Evolutionary conservation across 37 sponge, comb jelly and placozoan species (phyloP).

Genomic region (Diacarnus erythraeanus): DNA sequence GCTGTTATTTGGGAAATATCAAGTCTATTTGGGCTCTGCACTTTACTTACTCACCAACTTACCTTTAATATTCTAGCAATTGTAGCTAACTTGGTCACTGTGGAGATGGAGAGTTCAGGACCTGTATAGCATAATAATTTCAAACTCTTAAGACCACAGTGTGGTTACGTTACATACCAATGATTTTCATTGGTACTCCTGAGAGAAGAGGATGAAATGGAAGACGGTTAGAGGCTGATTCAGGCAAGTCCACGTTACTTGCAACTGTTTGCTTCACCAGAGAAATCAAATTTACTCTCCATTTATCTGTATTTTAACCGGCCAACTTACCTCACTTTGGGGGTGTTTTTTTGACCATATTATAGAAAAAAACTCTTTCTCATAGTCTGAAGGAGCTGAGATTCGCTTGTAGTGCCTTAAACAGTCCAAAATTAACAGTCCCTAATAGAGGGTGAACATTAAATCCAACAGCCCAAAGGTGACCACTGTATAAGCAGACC

Average conservation of each 20-base stretch:
- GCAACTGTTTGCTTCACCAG: neutral
- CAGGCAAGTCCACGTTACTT: constrained; percentile 11
- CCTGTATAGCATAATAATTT: constrained; percentile 10
- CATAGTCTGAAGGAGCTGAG: constrained; percentile 33
- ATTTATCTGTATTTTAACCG: too few relatives aligned
- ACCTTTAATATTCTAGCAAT: constrained; percentile 38
- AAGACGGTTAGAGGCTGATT: constrained; percentile 3
- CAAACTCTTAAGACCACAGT: neutral
- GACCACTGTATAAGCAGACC: too few relatives aligned
- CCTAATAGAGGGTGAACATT: constrained; percentile 2
- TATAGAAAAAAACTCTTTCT: neutral
- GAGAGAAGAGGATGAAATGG: constrained; percentile 54
- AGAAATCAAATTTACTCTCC: too few relatives aligned
- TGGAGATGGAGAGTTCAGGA: constrained; percentile 32
- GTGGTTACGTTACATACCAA: constrained; percentile 15
- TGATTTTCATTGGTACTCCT: constrained; percentile 33
- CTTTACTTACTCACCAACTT: neutral
- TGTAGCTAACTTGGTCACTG: constrained; percentile 23
- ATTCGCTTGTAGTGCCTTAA: constrained; percentile 38
- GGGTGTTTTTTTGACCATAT: neutral
- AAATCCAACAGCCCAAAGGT: neutral
- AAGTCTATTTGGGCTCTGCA: too few relatives aligned
- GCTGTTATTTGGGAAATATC: too few relatives aligned
- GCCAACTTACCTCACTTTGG: neutral
- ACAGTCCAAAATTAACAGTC: constrained; percentile 41